These are phyloP conservation scores for Serrognathus titanus DNA, from an alignment of 2,888 invertebrate genomes.

Conservation along the genomic window DNA sequence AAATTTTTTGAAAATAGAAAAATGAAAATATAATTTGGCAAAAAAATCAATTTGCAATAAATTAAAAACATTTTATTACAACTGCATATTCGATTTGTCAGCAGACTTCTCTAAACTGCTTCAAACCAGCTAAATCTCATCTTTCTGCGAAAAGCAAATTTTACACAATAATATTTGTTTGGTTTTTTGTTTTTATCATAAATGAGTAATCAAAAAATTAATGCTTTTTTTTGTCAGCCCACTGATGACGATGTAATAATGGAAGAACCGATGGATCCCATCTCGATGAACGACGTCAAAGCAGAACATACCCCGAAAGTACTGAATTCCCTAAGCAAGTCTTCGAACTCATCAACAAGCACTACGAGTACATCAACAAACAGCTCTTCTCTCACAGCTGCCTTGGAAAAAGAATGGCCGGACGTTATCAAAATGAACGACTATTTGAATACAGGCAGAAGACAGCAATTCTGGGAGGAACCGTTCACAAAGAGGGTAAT, in stretches of 20 bases:
- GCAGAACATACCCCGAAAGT: conserved; percentile 9
- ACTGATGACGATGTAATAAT: conserved; percentile 34
- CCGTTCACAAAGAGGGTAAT: conserved; percentile 83
- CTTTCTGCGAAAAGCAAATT: too few species aligned
- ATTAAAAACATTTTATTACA: too few species aligned
- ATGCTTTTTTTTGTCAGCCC: conserved; percentile 18
- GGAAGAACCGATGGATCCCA: conserved; percentile 34
- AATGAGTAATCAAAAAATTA: background rate
- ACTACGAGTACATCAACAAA: conserved; percentile 33
- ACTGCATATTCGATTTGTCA: too few species aligned
- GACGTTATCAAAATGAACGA: conserved; percentile 85
- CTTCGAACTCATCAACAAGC: conserved; percentile 13
- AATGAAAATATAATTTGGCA: too few species aligned
- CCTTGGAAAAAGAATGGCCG: conserved; percentile 49
- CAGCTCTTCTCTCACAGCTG: conserved; percentile 42
- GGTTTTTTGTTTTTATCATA: background rate
- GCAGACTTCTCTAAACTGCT: too few species aligned
- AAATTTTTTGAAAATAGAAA: too few species aligned
- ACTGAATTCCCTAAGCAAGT: conserved; percentile 12
- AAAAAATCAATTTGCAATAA: too few species aligned
- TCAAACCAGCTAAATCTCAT: too few species aligned
- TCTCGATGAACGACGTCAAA: conserved; percentile 26
- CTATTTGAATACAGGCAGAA: conserved; percentile 77
- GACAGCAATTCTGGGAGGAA: conserved; percentile 93
- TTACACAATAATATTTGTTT: background rate